Evolutionary conservation across 2,797 vertebrate genomes (phyloP), one percentile per base, ranked within the genome.

Genomic region (Clarias platycephalus): DNA sequence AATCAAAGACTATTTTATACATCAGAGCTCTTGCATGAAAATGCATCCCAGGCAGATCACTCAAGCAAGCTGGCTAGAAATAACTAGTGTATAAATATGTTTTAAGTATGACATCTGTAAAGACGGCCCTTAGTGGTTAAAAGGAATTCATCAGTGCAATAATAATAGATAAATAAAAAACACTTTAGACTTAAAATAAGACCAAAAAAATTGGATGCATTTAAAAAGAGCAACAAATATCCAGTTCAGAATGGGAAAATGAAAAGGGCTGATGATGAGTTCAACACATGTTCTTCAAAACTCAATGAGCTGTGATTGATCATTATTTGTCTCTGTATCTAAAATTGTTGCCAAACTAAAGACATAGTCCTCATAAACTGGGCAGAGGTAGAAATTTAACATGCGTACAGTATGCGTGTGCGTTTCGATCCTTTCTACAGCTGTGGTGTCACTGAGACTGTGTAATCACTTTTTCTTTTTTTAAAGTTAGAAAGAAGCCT

Each of bases 401-500:
- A 7, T 44, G 44, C 3, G 1, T 10, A 44, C 44, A 44, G 44
- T 49, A 49, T 49, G 44, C 10, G 44, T 49, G 15, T 26, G 55
- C 9, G 4, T 28, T 31, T 49, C 49, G 6, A 31, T 34, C 13
- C 53, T 16, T 57, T 31, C 49, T 37, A 24, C 74, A 77, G 55
- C 55, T 26, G 68, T 63, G 9, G 26, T 53, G 57, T 79, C 44
- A 84, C 37, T 49, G 34, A 84, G 22, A 2, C 5, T 58, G 24
- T 4, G 13, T 20, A 66, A 67, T 67, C 49, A 67, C 16, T 18
- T 28, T 62, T 40, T 16, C 15, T 22, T 28, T 3, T 3, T 49
- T 62, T 53, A 44, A 81, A 81, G 62, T 44, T 75, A 63, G 20
- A 83, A 83, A 76, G 6, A 26, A 44, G 20, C 62, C 22, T 68